Evolutionary conservation across 2,797 vertebrate genomes (phyloP), one percentile per base, ranked within the genome.

Genomic region (Oryzias dopingdopingensis): DNA sequence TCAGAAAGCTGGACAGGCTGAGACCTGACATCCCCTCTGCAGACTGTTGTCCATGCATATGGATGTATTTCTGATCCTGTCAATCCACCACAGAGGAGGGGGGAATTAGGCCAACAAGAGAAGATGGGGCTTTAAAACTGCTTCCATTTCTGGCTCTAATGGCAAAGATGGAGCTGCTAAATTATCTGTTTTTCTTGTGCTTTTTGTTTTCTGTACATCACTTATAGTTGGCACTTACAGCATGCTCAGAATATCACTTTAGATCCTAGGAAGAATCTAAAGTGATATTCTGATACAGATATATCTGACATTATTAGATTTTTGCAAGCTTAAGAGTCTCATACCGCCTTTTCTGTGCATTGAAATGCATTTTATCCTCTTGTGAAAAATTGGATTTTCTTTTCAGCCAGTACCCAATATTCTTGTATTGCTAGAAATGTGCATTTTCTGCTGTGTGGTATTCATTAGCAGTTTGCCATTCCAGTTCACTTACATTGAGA

Each of bases 401-500:
- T 66, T 58, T 59, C 5, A 20, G 45, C 32, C 59, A 45, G 52
- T 65, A 59, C 42, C 68, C 26, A 59, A 74, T 55, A 59, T 57
- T 66, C 52, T 61, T 55, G 62, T 57, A 45, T 50, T 55, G 77
- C 80, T 80, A 65, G 74, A 86, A 74, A 84, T 67, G 76, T 76
- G 72, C 76, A 70, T 85, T 76, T 78, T 59, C 51, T 74, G 65
- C 71, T 70, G 56, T 54, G 45, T 22, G 56, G 65, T 76, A 79
- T 87, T 92, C 87, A 90, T 92, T 90, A 90, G 86, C 86, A 80
- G 81, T 90, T 84, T 88, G 63, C 58, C 73, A 81, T 90, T 90
- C 84, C 85, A 76, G 70, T 84, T 90, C 78, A 81, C 82, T 83
- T 71, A 80, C 77, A 74, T 59, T 81, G 59, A 68, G 74, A 77